These are phyloP conservation scores for Paraescarpia echinospica DNA, from an alignment of 1,140 invertebrate genomes.

Conservation along the genomic window DNA sequence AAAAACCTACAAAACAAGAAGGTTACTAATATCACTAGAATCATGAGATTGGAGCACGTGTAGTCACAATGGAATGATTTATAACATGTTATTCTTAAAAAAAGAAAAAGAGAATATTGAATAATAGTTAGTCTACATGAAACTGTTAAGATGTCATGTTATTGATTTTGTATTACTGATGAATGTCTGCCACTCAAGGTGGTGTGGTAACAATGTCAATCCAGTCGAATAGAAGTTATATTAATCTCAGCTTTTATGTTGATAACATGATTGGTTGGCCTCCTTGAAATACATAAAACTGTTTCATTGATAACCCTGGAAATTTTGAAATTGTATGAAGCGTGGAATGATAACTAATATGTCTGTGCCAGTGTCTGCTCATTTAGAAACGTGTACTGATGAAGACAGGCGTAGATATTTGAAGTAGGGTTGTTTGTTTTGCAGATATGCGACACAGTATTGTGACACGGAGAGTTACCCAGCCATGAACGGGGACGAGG, in stretches of 20 bases:
- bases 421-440: background rate
- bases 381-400: background rate
- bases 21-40: background rate
- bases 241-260: background rate
- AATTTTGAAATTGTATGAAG: background rate
- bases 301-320: background rate
- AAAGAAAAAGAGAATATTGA: background rate
- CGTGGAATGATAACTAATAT: background rate
- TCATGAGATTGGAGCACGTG: background rate
- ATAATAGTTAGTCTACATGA: background rate
- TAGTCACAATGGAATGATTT: background rate
- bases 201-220: background rate
- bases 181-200: background rate
- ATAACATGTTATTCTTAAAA: background rate
- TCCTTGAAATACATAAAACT: background rate
- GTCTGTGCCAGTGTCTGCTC: background rate
- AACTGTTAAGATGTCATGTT: background rate
- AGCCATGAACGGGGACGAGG: background rate
- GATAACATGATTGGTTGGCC: background rate
- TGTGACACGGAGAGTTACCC: background rate
- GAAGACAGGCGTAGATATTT: background rate
- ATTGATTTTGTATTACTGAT: background rate
- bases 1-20: background rate
- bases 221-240: background rate
- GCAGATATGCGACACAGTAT: background rate